phyloP scores from a whole-genome alignment of 2,797 vertebrate genomes.

The Mareca strepera region DNA sequence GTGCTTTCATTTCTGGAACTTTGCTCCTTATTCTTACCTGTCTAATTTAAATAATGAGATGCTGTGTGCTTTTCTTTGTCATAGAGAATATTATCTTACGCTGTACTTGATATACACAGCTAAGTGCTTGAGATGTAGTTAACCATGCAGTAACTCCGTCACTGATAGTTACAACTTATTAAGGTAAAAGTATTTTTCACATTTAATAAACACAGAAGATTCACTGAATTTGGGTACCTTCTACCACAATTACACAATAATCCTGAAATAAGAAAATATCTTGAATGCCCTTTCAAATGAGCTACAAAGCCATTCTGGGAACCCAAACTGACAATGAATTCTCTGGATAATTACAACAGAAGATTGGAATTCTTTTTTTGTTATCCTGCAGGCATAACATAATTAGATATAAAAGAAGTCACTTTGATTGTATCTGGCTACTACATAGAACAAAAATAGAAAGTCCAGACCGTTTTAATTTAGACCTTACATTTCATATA shows the following conservation, averaged over 20 bases:
- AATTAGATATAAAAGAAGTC: background rate
- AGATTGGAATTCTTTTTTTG: background rate
- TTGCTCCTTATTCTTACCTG: background rate
- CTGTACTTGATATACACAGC: background rate
- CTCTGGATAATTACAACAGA: background rate
- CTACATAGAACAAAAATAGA: background rate
- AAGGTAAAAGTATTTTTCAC: background rate
- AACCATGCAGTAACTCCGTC: background rate
- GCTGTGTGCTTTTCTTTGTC: background rate
- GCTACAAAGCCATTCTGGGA: background rate
- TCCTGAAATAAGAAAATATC: background rate
- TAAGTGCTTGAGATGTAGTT: background rate
- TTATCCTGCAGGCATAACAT: background rate
- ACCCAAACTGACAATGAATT: background rate
- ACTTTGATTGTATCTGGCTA: background rate
- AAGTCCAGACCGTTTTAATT: background rate
- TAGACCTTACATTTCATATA: background rate
- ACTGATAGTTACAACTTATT: background rate
- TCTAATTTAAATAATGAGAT: conserved; percentile 8
- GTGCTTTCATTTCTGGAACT: background rate
- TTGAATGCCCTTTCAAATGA: background rate
- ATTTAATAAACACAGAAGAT: background rate
- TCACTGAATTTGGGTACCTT: background rate
- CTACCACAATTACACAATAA: background rate
- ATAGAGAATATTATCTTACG: background rate